These are phyloP conservation scores for Tonatia bakeri DNA, from an alignment of 2,113 vertebrate species.

Conservation along the genomic window DNA sequence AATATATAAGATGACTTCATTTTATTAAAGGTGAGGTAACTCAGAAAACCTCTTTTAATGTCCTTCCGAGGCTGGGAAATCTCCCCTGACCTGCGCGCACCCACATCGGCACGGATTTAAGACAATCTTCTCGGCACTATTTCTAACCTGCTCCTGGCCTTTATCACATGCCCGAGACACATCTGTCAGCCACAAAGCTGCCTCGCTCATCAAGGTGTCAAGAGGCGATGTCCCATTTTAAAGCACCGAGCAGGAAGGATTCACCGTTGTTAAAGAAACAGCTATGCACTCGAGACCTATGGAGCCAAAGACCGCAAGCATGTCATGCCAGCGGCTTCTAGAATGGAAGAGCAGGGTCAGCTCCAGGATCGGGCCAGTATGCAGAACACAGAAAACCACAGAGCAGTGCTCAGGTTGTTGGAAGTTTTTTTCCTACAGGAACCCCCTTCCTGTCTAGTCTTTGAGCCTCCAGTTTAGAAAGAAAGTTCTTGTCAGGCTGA, in stretches of 20 bases:
- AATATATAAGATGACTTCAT: constrained; percentile 82
- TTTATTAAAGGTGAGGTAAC: constrained; percentile 83
- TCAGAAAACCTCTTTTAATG: constrained; percentile 76
- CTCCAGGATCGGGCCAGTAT: background rate
- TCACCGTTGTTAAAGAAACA: background rate
- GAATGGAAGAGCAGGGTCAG: background rate
- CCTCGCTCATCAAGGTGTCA: constrained; percentile 44
- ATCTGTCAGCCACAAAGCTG: constrained; percentile 25
- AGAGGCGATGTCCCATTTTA: constrained; percentile 43
- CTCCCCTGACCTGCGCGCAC: constrained; percentile 76
- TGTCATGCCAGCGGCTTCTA: background rate
- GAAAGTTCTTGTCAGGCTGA: background rate
- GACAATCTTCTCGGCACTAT: constrained; percentile 55
- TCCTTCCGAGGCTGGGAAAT: constrained; percentile 65
- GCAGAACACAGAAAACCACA: background rate
- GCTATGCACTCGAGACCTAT: background rate
- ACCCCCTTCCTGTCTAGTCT: background rate
- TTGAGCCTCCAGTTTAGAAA: background rate
- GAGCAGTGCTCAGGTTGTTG: rapidly evolving
- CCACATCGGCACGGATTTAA: constrained; percentile 71
- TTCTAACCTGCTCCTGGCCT: constrained; percentile 59
- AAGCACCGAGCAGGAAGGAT: constrained; percentile 26
- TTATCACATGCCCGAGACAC: constrained; percentile 42
- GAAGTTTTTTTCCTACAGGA: background rate
- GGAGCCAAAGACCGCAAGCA: rapidly evolving